Evolutionary conservation across 2,113 vertebrate genomes (phyloP).

Genomic region (Natator depressus): DNA sequence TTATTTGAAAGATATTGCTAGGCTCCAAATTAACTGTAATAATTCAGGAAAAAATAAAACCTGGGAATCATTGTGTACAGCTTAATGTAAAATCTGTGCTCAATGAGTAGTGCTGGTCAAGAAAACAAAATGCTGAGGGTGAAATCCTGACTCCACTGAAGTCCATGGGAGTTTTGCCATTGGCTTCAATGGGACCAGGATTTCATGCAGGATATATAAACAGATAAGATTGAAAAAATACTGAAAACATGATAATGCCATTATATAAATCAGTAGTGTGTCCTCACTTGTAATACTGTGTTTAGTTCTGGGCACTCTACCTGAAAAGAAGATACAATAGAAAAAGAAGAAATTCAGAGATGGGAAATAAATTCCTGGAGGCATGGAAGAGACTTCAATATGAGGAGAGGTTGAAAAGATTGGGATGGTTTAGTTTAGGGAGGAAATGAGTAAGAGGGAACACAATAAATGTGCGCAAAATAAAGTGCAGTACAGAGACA

Average conservation of each 20-base stretch:
- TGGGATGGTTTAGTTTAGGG: slow-evolving; percentile 7
- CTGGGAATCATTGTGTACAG: background rate
- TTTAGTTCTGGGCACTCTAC: background rate
- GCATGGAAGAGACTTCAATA: background rate
- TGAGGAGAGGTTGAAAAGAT: slow-evolving; percentile 15
- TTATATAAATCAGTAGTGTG: background rate
- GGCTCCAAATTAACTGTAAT: no score
- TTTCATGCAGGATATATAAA: background rate
- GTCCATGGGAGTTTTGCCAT: background rate
- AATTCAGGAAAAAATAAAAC: no score
- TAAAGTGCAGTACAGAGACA: background rate
- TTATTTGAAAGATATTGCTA: no score
- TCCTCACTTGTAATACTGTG: background rate
- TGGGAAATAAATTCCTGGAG: background rate
- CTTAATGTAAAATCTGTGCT: background rate
- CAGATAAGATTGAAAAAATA: background rate
- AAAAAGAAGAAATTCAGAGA: background rate
- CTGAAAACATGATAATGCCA: background rate
- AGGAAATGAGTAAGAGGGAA: slow-evolving; percentile 41
- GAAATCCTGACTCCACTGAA: background rate
- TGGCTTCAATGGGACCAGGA: background rate
- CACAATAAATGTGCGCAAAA: background rate
- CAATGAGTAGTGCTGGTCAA: background rate
- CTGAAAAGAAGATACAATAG: background rate
- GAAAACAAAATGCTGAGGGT: background rate